A percentile compares a stretch with the other conserved stretches of the same genome.
phyloP scores from a whole-genome alignment of 1,140 invertebrate genomes.

The Cyclargus thomasi region DNA sequence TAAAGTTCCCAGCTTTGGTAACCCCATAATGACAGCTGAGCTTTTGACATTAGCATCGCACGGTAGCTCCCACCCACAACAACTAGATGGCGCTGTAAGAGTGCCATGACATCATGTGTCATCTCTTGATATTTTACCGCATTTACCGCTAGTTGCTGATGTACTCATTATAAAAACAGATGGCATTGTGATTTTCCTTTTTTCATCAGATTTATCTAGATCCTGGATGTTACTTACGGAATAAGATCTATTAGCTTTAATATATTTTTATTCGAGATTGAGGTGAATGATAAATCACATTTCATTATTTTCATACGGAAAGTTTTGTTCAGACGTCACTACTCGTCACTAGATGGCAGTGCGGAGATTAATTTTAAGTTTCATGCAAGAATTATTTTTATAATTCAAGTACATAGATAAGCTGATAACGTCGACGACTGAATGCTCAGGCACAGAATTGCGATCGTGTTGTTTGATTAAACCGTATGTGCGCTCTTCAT shows the following conservation, averaged over 20 bases:
- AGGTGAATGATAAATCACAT: too few species aligned
- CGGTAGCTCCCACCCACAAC: background rate
- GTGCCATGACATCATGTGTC: too few species aligned
- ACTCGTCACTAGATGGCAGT: background rate
- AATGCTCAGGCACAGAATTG: constrained; percentile 19
- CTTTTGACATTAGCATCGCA: background rate
- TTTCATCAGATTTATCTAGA: too few species aligned
- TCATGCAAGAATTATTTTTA: too few species aligned
- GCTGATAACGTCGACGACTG: constrained; percentile 7
- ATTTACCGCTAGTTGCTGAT: background rate
- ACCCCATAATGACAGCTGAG: background rate
- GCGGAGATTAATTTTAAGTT: background rate
- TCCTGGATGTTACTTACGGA: too few species aligned
- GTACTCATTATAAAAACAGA: background rate
- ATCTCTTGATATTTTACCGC: background rate
- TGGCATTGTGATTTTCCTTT: too few species aligned
- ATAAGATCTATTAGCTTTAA: too few species aligned
- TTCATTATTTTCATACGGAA: too few species aligned
- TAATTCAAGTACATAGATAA: background rate
- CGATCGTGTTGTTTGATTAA: constrained; percentile 36
- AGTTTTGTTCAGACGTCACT: too few species aligned
- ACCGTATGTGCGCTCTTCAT: constrained; percentile 39
- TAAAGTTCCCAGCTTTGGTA: background rate
- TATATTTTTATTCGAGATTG: too few species aligned
- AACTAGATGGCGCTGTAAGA: background rate